Base-by-base conservation (phyloP, 2,888 invertebrate genomes). In the Neuroscelio doddi region DNA sequence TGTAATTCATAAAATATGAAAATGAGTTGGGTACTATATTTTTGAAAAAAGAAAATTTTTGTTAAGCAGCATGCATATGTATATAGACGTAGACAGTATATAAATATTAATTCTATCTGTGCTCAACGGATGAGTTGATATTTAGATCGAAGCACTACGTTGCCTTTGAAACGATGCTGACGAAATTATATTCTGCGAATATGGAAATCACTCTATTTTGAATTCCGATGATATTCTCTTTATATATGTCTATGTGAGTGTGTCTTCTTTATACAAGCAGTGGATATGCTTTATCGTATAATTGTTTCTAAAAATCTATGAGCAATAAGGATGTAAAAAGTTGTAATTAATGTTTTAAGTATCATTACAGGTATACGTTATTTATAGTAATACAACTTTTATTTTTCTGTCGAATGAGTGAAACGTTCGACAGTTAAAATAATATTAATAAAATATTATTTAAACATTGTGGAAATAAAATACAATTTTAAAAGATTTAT, bases 81-180 rank as follows among this genome's bases (percentile, higher is more conserved):
- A 67, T 67, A 63, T 42, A 58, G 63, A 56, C 51, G 29, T 53
- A 9, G 56, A 49, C 50, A 39, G 56, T 68, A 46, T 63, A 64
- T 68, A 59, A 63, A 64, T 68, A 68, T 68, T 68, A 68, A 68
- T 68, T 68, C 61, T 58, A 68, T 63, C 67, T 49, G 55, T 59
- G 50, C 63, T 63, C 63, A 59, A 59, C 63, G 63, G 63, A 63
- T 63, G 67, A 63, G 67, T 67, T 67, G 59, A 59, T 63, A 67
- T 67, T 67, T 67, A 67, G 67, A 63, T 63, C 67, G 67, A 59
- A 59, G 52, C 52, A 46, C 59, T 58, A 56, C 67, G 67, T 59
- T 63, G 67, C 63, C 62, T 67, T 67, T 67, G 66, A 67, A 66
- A 63, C 59, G 56, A 44, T 39, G 59, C 63, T 59, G 63, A 63